Base-by-base conservation (phyloP, 1,140 invertebrate species). In the Drosophila hydei region DNA sequence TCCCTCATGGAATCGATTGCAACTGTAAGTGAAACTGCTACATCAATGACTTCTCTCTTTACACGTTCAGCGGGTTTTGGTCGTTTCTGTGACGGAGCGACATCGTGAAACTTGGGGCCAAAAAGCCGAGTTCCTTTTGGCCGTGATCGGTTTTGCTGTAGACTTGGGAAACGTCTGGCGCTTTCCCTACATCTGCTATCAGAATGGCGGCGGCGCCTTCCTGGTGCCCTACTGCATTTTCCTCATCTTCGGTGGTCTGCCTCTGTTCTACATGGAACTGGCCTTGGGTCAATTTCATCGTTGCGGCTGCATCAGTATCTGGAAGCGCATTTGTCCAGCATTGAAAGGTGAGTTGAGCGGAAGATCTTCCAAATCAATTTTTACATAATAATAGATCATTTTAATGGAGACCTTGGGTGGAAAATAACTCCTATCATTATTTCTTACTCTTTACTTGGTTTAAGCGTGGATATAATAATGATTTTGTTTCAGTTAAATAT, bases 311-410 rank as follows among this genome's bases (percentile, higher is more conserved):
- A 93, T 98, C 21, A 97, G 96, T n/a, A 95, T 98, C 48, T 98
- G 98, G 97, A 96, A 96, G 73, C 94, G 96, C 77, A 97, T 99
- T 79, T 99, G 98, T 92, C 98, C 98, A 0, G 96, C 98, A 27
- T 94, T 99, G 25, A 99, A 99, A 95, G 98, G 98, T 98, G 93
- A 93, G 90, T 7, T 14, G 55, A 38, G 21, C n/a, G n/a, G 21
- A 23, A 23, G 21, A 23, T 23, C 21, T 4, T 23, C 21, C 21
- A 4, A 23, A 23, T 4, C 4, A 23, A 23, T 38, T 38, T 38
- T 38, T n/a, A n/a, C n/a, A n/a, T n/a, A n/a, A n/a, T n/a, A n/a
- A n/a, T n/a, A 14, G 11, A 14, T 38, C n/a, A 38, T 23, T 23
- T 23, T 23, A 23, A 23, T 23, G 2, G 4, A 23, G 21, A 4